A percentile compares a stretch with the other conserved stretches of the same genome.
These are phyloP conservation scores for Amphiura filiformis DNA, from an alignment of 35 echinoderm and acorn worm genomes.

Conservation along the genomic window DNA sequence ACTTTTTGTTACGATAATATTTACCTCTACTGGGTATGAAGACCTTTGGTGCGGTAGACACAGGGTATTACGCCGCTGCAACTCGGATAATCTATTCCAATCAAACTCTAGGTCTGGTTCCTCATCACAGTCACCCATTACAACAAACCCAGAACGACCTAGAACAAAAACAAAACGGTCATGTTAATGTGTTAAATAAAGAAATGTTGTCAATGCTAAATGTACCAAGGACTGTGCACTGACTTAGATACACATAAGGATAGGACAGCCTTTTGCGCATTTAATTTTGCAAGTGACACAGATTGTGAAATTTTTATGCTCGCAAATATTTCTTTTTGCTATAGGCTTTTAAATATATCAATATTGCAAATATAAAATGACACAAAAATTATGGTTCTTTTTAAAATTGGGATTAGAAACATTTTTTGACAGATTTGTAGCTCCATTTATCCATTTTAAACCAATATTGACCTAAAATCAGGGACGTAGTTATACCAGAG, in stretches of 20 bases:
- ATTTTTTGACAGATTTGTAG: too few relatives aligned
- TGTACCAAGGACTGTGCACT: background rate
- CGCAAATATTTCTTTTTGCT: background rate
- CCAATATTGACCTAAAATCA: too few relatives aligned
- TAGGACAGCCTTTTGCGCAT: too few relatives aligned
- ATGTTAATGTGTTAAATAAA: background rate
- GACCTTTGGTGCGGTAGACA: slow-evolving; percentile 78
- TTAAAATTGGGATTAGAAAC: too few relatives aligned
- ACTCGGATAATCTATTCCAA: slow-evolving; percentile 67
- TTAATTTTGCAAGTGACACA: background rate
- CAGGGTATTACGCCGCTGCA: slow-evolving; percentile 91
- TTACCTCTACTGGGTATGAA: slow-evolving; percentile 85
- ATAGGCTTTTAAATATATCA: background rate
- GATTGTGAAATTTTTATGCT: background rate
- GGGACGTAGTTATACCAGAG: too few relatives aligned
- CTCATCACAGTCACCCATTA: slow-evolving; percentile 68
- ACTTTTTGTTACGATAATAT: slow-evolving; percentile 13
- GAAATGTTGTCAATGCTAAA: background rate
- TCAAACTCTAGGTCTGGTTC: slow-evolving; percentile 59
- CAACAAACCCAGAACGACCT: slow-evolving; percentile 79
- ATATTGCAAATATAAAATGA: too few relatives aligned
- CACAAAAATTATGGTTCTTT: too few relatives aligned
- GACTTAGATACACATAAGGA: background rate
- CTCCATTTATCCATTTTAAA: too few relatives aligned
- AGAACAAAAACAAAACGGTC: background rate